Base-by-base conservation (phyloP, 2,113 vertebrate genomes). In the Eubucco bourcierii region DNA sequence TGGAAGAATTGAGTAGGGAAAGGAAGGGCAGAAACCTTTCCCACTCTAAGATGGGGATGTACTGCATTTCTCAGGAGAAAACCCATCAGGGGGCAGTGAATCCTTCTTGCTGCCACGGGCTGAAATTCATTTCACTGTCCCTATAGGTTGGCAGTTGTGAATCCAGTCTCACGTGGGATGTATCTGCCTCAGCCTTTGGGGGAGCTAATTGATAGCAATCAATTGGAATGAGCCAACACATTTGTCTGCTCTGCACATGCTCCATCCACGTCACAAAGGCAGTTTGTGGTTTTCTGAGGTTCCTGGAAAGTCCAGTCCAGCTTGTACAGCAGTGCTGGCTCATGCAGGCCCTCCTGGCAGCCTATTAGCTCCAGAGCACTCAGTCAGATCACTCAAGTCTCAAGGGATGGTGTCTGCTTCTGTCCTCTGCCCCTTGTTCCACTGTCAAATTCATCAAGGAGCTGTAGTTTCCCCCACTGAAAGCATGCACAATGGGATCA, bases 251-350 rank as follows among this genome's bases (percentile, higher is more conserved):
- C 64, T 58, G 53, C 39, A 29, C 33, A 34, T 0, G 1, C 61
- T 90, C 76, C 3, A 3, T 75, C 72, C 58, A 39, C 0, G 2
- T 89, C 89, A 92, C 3, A 3, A 78, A 86, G 29, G 52, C 8
- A 2, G 29, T 78, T 75, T 83, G 76, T 92, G 80, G 58, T 90
- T 94, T 94, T 86, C 34, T 44, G 64, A 0, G 4, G 73, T 93
- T 95, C 94, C 77, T 88, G 77, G 92, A 87, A 95, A 78, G 91
- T 95, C 79, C 91, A 86, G 82, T 91, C 61, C 83, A 76, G 58
- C 68, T 88, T 83, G 87, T 90, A 91, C 79, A 89, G 21, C n/a
- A 73, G 34, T 34, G 33, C 75, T 92, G 84, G 75, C 81, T 94
- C 64, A 31, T 3, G 0, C n/a, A 59, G 58, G 84, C 58, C 47